Conservation (phyloP, 2,888 invertebrate genomes). For the Isoperla grammatica region DNA sequence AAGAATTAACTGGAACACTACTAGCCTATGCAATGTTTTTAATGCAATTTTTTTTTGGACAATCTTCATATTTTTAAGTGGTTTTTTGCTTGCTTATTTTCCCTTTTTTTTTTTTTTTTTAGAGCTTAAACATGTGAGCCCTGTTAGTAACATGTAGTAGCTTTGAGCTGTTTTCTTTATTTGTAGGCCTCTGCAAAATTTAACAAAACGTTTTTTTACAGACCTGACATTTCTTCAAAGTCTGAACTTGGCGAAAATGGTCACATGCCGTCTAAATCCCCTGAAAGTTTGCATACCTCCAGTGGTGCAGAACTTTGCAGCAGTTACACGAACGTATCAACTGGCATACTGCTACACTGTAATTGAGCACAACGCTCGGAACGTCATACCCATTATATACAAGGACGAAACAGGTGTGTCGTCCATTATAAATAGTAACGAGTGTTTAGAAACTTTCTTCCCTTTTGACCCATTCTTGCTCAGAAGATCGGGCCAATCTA, state of each 20-base stretch:
- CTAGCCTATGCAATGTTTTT: no score
- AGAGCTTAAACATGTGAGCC: no score
- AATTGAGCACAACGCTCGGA: constrained; percentile 75
- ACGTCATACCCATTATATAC: constrained; percentile 53
- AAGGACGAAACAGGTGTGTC: constrained; percentile 46
- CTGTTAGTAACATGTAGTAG: no score
- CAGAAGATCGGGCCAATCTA: constrained; percentile 49
- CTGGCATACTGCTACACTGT: constrained; percentile 88
- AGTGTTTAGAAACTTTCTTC: constrained; percentile 66
- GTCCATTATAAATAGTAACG: constrained; percentile 25
- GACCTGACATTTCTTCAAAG: constrained; percentile 73
- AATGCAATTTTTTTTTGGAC: no score
- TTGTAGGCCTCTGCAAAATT: no score
- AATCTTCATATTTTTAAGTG: no score
- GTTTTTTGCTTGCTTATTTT: no score
- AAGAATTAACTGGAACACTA: no score
- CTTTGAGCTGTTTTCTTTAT: no score
- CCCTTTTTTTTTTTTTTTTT: no score
- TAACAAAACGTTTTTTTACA: constrained; percentile 49
- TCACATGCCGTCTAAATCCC: constrained; percentile 84
- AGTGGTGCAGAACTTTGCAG: constrained; percentile 74
- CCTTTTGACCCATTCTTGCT: constrained; percentile 87
- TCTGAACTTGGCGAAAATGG: constrained; percentile 77
- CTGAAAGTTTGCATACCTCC: constrained; percentile 72
- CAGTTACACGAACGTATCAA: constrained; percentile 76